A percentile compares a stretch with the other conserved stretches of the same genome.
Evolutionary conservation across 2,113 vertebrate species (phyloP).

Genomic region (Dendropsophus ebraccatus): DNA sequence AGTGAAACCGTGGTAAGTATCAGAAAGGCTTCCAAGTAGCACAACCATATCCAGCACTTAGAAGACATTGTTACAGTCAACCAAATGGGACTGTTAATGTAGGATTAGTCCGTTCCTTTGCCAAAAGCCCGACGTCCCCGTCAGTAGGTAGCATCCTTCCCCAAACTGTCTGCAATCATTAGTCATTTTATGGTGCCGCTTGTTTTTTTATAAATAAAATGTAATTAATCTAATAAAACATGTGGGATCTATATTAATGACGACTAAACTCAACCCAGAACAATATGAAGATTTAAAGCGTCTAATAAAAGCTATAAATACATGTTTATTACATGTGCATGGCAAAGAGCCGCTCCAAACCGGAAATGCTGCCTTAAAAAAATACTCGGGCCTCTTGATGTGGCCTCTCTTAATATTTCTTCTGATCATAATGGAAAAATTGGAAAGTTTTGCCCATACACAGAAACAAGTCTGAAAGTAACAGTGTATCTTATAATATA

Average conservation of each 20-base stretch:
- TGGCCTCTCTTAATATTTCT: neutral
- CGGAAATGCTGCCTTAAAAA: neutral
- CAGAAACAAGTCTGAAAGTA: too few relatives aligned
- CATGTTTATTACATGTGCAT: neutral
- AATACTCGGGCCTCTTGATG: neutral
- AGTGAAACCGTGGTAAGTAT: constrained; percentile 45
- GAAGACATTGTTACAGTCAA: constrained; percentile 22
- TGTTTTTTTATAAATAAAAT: neutral
- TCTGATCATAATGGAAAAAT: neutral
- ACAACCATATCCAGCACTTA: neutral
- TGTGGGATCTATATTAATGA: neutral
- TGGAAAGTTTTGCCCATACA: neutral
- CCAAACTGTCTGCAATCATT: neutral
- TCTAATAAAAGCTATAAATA: neutral
- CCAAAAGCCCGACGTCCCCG: constrained; percentile 18
- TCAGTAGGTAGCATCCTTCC: neutral
- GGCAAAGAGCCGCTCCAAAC: neutral
- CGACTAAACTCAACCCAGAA: neutral
- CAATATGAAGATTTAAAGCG: neutral
- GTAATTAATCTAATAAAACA: neutral
- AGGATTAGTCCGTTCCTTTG: neutral
- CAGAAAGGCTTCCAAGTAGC: constrained; percentile 26
- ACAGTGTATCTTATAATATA: too few relatives aligned
- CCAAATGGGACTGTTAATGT: constrained; percentile 22
- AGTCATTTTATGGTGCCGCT: neutral